phyloP scores from a whole-genome alignment of 2,113 vertebrate genomes.

The Dasyprocta punctata region DNA sequence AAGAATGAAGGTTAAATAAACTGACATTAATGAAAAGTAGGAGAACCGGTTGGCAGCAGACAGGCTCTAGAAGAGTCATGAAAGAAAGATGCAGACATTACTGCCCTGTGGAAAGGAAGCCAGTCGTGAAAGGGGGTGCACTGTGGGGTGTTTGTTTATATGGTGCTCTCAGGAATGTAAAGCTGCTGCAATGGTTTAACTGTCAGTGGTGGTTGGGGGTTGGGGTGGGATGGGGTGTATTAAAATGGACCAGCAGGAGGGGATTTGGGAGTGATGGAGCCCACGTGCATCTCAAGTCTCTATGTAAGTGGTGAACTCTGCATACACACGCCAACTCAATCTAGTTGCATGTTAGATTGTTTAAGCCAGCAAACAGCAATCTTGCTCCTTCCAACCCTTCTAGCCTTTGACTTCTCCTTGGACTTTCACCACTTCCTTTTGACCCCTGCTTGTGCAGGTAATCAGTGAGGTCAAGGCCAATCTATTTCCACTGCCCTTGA shows the following conservation, averaged over 20 bases:
- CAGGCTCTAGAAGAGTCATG: too few relatives aligned
- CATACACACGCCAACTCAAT: neutral
- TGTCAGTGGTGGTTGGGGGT: neutral
- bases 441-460: neutral
- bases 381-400: neutral
- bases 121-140: too few relatives aligned
- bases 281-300: neutral
- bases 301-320: neutral
- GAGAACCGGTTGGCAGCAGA: too few relatives aligned
- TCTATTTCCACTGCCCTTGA: neutral
- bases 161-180: neutral
- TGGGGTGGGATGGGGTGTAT: neutral
- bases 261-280: neutral
- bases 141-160: neutral
- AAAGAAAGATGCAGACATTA: too few relatives aligned
- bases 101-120: too few relatives aligned
- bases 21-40: too few relatives aligned
- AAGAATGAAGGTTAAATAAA: too few relatives aligned
- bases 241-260: neutral
- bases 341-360: neutral
- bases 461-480: neutral
- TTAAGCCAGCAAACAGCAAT: neutral
- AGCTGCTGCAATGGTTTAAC: neutral
- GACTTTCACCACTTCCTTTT: neutral
- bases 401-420: neutral